phyloP scores from a whole-genome alignment of 53 echinoderm and acorn worm species.

The Henricia sp. region DNA sequence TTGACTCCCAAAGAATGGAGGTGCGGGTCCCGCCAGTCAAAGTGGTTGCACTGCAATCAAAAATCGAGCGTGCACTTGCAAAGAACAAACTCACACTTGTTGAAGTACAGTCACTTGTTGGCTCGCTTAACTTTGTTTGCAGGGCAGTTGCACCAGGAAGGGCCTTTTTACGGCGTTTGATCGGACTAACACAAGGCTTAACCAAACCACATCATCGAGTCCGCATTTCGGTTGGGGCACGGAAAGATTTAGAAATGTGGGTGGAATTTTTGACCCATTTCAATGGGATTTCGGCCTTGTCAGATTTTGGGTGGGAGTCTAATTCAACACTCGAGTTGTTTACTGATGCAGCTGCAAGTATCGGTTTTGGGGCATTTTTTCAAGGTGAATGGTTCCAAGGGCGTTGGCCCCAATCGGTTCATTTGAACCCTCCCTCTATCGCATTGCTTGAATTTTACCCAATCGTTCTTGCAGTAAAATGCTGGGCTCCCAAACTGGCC shows the following conservation, averaged over 20 bases:
- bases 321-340: background rate
- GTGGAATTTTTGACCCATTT: background rate
- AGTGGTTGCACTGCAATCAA: background rate
- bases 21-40: background rate
- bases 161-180: constrained; percentile 20
- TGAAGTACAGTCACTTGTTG: background rate
- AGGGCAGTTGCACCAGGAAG: constrained; percentile 25
- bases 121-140: constrained; percentile 16
- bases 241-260: constrained; percentile 20
- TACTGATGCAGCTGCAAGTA: constrained; percentile 40
- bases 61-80: background rate
- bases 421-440: background rate
- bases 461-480: constrained; percentile 7
- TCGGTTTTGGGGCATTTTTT: constrained; percentile 20
- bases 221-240: background rate
- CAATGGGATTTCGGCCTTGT: constrained; percentile 28
- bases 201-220: constrained; percentile 8
- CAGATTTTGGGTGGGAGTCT: background rate
- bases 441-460: constrained; percentile 50
- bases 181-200: constrained; percentile 17
- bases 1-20: background rate
- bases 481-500: constrained; percentile 34
- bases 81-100: background rate
- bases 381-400: constrained; percentile 38
- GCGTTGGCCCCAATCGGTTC: background rate